These are phyloP conservation scores for Cavia aperea DNA, from an alignment of 2,113 vertebrate species.

Conservation along the genomic window DNA sequence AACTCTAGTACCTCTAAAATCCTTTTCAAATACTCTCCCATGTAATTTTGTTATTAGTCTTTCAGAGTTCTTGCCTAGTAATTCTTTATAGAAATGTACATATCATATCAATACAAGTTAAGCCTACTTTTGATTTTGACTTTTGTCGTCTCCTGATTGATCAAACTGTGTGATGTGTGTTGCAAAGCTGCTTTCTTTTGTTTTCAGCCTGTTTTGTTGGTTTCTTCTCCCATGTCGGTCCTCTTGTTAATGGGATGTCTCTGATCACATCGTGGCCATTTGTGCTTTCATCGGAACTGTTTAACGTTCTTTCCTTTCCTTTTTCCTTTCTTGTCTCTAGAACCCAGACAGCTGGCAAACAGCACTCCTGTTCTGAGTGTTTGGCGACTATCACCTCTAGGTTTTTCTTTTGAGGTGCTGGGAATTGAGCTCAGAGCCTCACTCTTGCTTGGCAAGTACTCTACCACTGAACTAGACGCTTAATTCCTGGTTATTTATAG, in stretches of 20 bases:
- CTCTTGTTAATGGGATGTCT: not conserved
- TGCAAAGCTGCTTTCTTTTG: not conserved
- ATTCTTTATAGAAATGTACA: conserved; percentile 26
- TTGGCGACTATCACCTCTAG: not conserved
- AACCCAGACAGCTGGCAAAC: not conserved
- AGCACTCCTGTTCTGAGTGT: not conserved
- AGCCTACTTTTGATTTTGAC: not conserved
- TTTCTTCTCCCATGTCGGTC: not conserved
- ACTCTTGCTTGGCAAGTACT: not conserved
- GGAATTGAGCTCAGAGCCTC: not conserved
- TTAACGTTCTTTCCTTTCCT: not conserved
- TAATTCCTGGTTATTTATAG: not conserved
- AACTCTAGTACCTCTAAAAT: conserved; percentile 6
- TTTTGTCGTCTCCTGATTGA: not conserved
- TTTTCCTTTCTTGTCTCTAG: not conserved
- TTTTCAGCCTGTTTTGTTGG: not conserved
- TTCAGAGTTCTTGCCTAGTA: conserved; percentile 1
- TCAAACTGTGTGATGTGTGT: not conserved
- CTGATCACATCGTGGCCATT: not conserved
- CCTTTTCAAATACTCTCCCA: not conserved
- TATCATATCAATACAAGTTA: not conserved
- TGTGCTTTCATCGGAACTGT: not conserved
- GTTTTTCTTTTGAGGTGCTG: not conserved
- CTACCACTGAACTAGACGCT: not conserved
- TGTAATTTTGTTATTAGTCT: not conserved